phyloP scores from a whole-genome alignment of 2,888 invertebrate genomes.

The Melipona beecheii region DNA sequence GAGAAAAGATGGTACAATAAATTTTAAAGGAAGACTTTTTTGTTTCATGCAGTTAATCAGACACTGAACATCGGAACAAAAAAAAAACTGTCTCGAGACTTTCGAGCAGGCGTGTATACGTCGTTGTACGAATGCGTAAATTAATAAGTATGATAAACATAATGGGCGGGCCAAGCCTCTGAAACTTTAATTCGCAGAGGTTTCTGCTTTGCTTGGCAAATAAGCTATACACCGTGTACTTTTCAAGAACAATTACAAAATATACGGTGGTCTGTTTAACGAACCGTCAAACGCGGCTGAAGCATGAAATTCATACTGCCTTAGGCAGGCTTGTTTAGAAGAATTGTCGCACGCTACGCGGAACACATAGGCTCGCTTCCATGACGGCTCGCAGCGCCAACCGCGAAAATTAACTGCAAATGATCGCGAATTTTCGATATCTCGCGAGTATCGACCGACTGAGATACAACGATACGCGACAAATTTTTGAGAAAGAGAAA shows the following conservation, averaged over 20 bases:
- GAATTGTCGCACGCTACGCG: constrained; percentile 64
- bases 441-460: constrained; percentile 3
- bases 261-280: constrained; percentile 52
- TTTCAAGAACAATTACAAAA: constrained; percentile 57
- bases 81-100: no score
- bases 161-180: no score
- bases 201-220: constrained; percentile 38
- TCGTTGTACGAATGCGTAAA: not conserved
- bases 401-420: constrained; percentile 24
- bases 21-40: no score
- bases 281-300: constrained; percentile 56
- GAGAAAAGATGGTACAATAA: no score
- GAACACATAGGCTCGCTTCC: constrained; percentile 32
- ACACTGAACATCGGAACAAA: no score
- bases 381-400: constrained; percentile 25
- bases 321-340: constrained; percentile 14
- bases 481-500: not conserved
- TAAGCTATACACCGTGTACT: constrained; percentile 19
- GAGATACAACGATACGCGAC: not conserved
- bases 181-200: not conserved
- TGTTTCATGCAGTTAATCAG: no score
- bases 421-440: constrained; percentile 24
- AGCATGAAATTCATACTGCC: constrained; percentile 61
- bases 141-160: not conserved
- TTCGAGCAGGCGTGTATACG: no score